Base-by-base conservation (phyloP, 1,140 invertebrate genomes). In the Venturia canescens region DNA sequence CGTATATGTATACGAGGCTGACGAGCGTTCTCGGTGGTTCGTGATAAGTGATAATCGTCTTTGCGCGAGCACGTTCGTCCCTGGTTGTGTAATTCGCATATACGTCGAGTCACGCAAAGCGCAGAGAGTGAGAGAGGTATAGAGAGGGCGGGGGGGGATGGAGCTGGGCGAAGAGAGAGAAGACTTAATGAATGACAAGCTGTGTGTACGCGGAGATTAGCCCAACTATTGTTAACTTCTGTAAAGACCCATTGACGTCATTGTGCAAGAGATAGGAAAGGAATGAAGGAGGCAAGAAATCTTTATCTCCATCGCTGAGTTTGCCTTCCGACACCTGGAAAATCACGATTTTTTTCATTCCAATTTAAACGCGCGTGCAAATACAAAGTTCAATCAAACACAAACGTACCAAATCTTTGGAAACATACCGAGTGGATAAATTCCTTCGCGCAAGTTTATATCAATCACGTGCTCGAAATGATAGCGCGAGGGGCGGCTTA, bases 231-330 rank as follows among this genome's bases (percentile, higher is more conserved):
- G 71, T 48, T 74, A 34, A 74, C 71, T 5, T 38, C 34, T 21
- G 34, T 74, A 48, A 21, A 38, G 71, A 44, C 11, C 71, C 18
- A 23, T 31, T 48, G 71, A 48, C 71, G 34, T 48, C 71, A 74
- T 48, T 74, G 34, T 74, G 71, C 27, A 31, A 70, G 27, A 70
- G 67, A 29, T 7, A 70, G 27, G n/a, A 18, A 38, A 26, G 27
- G 5, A 26, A 70, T n/a, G 23, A 70, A 38, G 27, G 26, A 70
- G 21, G 53, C 53, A 57, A 57, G 0, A 57, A 57, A 57, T n/a
- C 4, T 57, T 57, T 57, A 23, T 21, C 5, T 23, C 13, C 21
- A 57, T 57, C n/a, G 4, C n/a, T 16, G 13, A 7, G 31, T 34
- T 34, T 34, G 7, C 31, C 31, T 34, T 34, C 31, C 31, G 31